Evolutionary conservation across 2,113 vertebrate genomes (phyloP), one percentile per base, ranked within the genome.

Genomic region (Plectropomus leopardus): DNA sequence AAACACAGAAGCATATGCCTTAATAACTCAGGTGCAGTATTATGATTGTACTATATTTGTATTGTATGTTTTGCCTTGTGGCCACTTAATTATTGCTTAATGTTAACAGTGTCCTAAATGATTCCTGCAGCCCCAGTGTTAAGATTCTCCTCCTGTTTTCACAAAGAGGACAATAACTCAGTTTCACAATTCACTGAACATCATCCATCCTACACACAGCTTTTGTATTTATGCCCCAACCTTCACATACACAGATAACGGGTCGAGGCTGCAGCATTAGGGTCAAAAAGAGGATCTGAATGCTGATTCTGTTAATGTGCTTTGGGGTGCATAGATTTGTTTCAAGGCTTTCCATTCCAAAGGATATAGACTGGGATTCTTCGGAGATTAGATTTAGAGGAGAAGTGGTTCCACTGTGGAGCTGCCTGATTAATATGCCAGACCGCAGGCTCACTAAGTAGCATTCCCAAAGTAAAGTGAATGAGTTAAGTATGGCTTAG

Each of bases 351-450:
- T 54, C 21, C 28, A 53, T 36, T 54, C 45, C 7, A 75, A 36
- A 60, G 58, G 59, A 80, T 77, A 68, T 63, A 53, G 66, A 50
- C 40, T 32, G 2, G 32, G n/a, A 76, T 80, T 34, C 66, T 51
- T 64, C 36, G 28, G 47, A 74, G 82, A 78, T 74, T 75, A 44
- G 59, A 78, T 84, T 78, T 71, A 61, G 42, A 59, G 53, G 45
- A 61, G 30, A 61, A 66, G 67, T 58, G 47, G 64, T 24, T 74
- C 58, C 45, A 55, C 45, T 70, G 67, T 36, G 2, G 58, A 53
- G 64, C 45, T 42, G 57, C 55, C 76, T 73, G 63, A 80, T 87
- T 70, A 70, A 68, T 70, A 80, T 84, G 72, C 72, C 68, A 74
- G 72, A 73, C 76, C 32, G 72, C 67, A 51, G 67, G 15, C 76